These are phyloP conservation scores for Drosophila setifemur DNA, from an alignment of 1,140 invertebrate genomes.

Conservation along the genomic window DNA sequence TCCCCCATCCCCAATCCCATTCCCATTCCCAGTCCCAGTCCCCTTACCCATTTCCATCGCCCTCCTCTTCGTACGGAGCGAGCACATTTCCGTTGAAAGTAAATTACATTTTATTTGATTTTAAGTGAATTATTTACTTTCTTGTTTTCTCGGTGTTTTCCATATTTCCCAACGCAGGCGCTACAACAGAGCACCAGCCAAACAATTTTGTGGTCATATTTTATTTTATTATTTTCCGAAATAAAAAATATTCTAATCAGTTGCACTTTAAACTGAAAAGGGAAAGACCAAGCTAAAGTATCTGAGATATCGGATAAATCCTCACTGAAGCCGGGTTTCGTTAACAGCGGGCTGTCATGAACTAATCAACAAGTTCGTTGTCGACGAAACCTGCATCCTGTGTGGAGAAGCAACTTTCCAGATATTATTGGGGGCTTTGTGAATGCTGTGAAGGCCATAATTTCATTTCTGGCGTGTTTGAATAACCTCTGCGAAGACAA, in stretches of 20 bases:
- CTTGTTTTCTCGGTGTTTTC: slow-evolving; percentile 30
- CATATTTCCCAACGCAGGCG: too few species aligned
- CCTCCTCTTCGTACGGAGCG: too few species aligned
- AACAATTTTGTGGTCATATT: slow-evolving; percentile 1
- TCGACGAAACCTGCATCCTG: slow-evolving; percentile 95
- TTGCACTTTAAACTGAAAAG: not conserved
- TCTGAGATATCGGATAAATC: too few species aligned
- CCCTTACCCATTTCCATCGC: too few species aligned
- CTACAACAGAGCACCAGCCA: too few species aligned
- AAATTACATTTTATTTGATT: slow-evolving; percentile 61
- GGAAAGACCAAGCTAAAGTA: too few species aligned
- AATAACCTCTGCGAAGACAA: slow-evolving; percentile 1
- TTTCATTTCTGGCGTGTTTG: not conserved
- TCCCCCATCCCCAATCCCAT: not conserved
- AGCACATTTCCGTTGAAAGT: slow-evolving; percentile 46
- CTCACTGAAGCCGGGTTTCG: slow-evolving; percentile 90
- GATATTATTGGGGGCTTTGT: too few species aligned
- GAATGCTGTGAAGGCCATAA: too few species aligned
- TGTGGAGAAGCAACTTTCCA: slow-evolving; percentile 82
- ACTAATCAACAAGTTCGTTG: slow-evolving; percentile 89
- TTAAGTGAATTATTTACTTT: slow-evolving; percentile 57
- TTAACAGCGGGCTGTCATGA: slow-evolving; percentile 88
- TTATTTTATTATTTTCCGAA: not conserved
- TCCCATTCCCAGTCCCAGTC: too few species aligned
- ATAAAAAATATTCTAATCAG: too few species aligned